Base-by-base conservation (phyloP, 2,888 invertebrate genomes). In the Marasmarcha lunaedactyla region DNA sequence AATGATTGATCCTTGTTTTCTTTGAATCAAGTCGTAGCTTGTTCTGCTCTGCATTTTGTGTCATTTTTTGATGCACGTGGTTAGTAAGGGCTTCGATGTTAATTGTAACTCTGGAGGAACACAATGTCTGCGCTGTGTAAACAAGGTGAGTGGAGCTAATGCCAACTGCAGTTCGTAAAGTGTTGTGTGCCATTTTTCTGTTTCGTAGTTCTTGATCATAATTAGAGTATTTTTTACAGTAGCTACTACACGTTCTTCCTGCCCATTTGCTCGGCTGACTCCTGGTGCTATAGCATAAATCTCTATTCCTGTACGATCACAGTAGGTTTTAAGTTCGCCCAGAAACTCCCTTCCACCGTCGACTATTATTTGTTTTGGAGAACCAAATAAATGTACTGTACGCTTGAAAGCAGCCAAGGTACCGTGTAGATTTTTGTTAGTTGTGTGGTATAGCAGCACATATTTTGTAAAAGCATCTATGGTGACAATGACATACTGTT, bases 381-480 rank as follows among this genome's bases (percentile, higher is more conserved):
- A 26, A 4, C 42, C 39, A 27, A 42, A 42, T 2, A 42, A 15
- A 39, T 14, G 25, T 7, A 42, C 36, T 10, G 35, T 13, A 6
- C 37, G 11, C 34, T 39, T 30, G 3, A 41, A 9, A n/a, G 37
- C 7, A 25, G 13, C 2, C 10, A 42, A 9, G 3, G 34, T 36
- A 12, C 26, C 26, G 5, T 12, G 10, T n/a, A 27, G 15, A 25
- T 13, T 25, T 34, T 38, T 36, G 11, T n/a, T 14, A 2, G 15
- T 13, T 2, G 42, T 12, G 7, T 30, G 12, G 15, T 10, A 7
- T 10, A 33, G 20, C 3, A 33, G n/a, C 1, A 35, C 33, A 33
- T 14, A 40, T 25, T 40, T 41, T 2, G 37, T 41, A 20, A 14
- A 41, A 6, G 41, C 33, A 15, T 41, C 41, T 9, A 41, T 41